Conservation (phyloP, 2,113 vertebrate species). For the Pholis gunnellus region DNA sequence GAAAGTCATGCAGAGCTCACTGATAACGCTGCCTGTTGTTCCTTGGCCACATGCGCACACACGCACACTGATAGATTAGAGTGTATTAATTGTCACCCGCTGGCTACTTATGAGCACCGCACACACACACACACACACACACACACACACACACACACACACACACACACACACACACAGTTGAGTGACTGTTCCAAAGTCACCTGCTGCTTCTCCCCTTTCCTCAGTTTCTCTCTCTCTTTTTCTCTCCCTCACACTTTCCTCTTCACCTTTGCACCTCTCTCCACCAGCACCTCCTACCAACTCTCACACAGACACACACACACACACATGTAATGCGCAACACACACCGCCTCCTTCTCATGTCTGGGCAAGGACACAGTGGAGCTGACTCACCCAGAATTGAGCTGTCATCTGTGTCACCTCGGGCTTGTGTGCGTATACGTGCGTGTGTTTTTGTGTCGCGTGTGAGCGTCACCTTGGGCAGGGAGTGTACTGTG, state of each 20-base stretch:
- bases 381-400: slow-evolving; percentile 80
- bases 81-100: slow-evolving; percentile 63
- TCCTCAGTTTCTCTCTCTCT: slow-evolving; percentile 1
- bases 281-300: slow-evolving; percentile 35
- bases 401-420: slow-evolving; percentile 83
- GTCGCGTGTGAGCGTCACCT: slow-evolving; percentile 66
- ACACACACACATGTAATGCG: slow-evolving; percentile 21
- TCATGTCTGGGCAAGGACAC: slow-evolving; percentile 81
- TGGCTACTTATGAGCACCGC: slow-evolving; percentile 43
- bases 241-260: slow-evolving; percentile 20
- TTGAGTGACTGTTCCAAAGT: slow-evolving; percentile 40
- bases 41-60: slow-evolving; percentile 8
- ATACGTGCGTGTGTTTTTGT: slow-evolving; percentile 11
- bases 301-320: slow-evolving; percentile 22
- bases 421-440: slow-evolving; percentile 71
- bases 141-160: slow-evolving; percentile 18
- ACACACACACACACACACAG: slow-evolving; percentile 12
- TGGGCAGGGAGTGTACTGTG: slow-evolving; percentile 75
- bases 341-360: slow-evolving; percentile 68
- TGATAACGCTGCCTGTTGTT: slow-evolving; percentile 44
- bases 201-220: slow-evolving; percentile 32
- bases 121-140: slow-evolving; percentile 11
- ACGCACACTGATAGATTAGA: slow-evolving; percentile 47
- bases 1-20: slow-evolving; percentile 21
- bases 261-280: slow-evolving; percentile 61